A percentile compares a stretch with the other conserved stretches of the same genome.
These are phyloP conservation scores for Heliconius charithonia DNA, from an alignment of 2,888 invertebrate species.

Conservation along the genomic window DNA sequence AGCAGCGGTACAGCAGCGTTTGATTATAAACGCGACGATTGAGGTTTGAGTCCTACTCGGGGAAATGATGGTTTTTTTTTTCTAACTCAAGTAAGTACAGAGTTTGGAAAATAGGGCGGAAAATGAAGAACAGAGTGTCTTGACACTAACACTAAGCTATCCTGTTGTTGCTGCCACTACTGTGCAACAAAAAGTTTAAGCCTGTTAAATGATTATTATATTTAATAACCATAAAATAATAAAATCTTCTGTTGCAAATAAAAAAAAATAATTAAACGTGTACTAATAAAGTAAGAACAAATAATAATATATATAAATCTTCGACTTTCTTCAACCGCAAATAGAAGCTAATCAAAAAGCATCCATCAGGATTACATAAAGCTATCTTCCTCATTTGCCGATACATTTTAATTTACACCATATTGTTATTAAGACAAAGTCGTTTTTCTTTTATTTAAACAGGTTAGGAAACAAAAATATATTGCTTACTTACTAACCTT, in stretches of 20 bases:
- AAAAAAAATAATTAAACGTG: slow-evolving; percentile 4
- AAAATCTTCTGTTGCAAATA: background rate
- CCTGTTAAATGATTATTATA: no score
- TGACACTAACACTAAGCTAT: background rate
- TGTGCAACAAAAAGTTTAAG: no score
- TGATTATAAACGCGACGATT: no score
- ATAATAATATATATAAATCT: slow-evolving; percentile 6
- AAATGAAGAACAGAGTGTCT: no score
- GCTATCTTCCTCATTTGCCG: slow-evolving; percentile 24
- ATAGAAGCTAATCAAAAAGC: slow-evolving; percentile 25
- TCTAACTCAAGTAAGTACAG: background rate
- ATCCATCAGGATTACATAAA: slow-evolving; percentile 34
- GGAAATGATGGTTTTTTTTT: background rate
- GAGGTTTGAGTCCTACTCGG: background rate
- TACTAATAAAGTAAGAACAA: slow-evolving; percentile 11
- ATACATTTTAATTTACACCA: background rate
- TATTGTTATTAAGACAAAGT: background rate
- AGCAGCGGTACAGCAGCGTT: no score
- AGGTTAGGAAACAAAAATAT: slow-evolving; percentile 17
- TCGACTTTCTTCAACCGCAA: slow-evolving; percentile 21
- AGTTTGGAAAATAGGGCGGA: background rate
- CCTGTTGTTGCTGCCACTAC: background rate
- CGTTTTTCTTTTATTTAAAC: background rate
- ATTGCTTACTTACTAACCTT: slow-evolving; percentile 18
- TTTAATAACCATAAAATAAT: no score